Evolutionary conservation across 2,797 vertebrate species (phyloP), one percentile per base, ranked within the genome.

Genomic region (Pogoniulus pusillus): DNA sequence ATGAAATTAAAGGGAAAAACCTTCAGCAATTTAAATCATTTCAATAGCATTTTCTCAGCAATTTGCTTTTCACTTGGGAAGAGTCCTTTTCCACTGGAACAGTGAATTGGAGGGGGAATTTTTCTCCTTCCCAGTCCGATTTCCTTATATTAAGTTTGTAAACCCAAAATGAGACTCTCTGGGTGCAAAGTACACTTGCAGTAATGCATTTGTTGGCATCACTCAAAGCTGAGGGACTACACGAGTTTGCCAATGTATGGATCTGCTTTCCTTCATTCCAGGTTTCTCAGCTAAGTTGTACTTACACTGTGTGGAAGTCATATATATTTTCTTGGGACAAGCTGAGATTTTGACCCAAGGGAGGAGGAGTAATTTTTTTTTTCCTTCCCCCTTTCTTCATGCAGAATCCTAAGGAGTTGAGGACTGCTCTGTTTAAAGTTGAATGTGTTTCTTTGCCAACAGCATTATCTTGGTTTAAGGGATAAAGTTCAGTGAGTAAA

Each of bases 191-290:
- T 87, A 73, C 71, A 89, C 60, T 93, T 82, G 64, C 82, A 72
- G 85, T 97, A 96, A 96, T 96, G 95, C 95, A 65, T 95, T 94
- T 96, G 93, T 83, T 97, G 96, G 95, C 96, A 95, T 93, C 87
- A 23, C 53, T 93, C 75, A 87, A 91, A 94, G 94, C 95, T 75
- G 73, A 95, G 93, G 95, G 95, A 97, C 93, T 90, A 35, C 16
- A 5, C 34, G 55, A 87, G 79, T 90, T 96, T 89, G 70, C 91
- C 91, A 60, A 12, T 84, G 88, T 80, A 95, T 93, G 85, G 93
- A 96, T 95, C 96, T 96, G 93, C 74, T 96, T 97, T 93, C 90
- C 73, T 93, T 96, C 93, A 94, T 93, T 95, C 87, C 75, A 90
- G 62, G 78, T 95, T 96, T 96, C 93, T 93, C 93, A 92, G 71